Evolutionary conservation across 2,888 invertebrate genomes (phyloP).

Genomic region (Therioaphis trifolii): DNA sequence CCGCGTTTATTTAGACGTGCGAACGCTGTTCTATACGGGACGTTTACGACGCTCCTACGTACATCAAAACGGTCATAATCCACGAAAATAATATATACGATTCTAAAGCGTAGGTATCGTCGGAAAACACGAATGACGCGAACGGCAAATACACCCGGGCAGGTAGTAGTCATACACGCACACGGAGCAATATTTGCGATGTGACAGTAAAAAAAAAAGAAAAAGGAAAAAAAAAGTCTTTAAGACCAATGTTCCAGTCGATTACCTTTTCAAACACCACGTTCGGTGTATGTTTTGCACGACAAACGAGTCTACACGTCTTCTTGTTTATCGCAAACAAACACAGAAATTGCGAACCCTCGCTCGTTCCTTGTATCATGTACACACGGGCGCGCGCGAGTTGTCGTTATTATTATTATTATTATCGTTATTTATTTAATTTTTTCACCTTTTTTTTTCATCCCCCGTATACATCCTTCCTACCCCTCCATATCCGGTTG

Average conservation of each 20-base stretch:
- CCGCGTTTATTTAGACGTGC: too few relatives aligned
- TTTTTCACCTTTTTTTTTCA: not conserved
- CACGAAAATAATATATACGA: too few relatives aligned
- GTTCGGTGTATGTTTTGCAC: not conserved
- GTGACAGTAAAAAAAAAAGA: not conserved
- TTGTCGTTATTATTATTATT: conserved; percentile 1
- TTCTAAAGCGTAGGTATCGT: too few relatives aligned
- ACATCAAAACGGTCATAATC: too few relatives aligned
- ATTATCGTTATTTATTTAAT: conserved; percentile 8
- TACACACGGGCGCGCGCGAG: not conserved
- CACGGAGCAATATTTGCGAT: conserved; percentile 14
- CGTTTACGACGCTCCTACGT: too few relatives aligned
- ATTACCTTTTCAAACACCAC: conserved; percentile 43
- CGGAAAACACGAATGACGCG: not conserved
- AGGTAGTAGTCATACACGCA: not conserved
- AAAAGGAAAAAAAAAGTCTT: not conserved
- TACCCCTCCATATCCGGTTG: not conserved
- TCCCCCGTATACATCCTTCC: not conserved
- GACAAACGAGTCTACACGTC: conserved; percentile 41
- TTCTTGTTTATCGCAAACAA: conserved; percentile 45
- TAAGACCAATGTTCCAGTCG: conserved; percentile 50
- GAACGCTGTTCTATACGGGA: too few relatives aligned
- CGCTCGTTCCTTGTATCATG: not conserved
- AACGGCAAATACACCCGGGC: too few relatives aligned
- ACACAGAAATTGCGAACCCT: not conserved